phyloP scores from a whole-genome alignment of 2,113 vertebrate species.

The Todiramphus saurophagus region DNA sequence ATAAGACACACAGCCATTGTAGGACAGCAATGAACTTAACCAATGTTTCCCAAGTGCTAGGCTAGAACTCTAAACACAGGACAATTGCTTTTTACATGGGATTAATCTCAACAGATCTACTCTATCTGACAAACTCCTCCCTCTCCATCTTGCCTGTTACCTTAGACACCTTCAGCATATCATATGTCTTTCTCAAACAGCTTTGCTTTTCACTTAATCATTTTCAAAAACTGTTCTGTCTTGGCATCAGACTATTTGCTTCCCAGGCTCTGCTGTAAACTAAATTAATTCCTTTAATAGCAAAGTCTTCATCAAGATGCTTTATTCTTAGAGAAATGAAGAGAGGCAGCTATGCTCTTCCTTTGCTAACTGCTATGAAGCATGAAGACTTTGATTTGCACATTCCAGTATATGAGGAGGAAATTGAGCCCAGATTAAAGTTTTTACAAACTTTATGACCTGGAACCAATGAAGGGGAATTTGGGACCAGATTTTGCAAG shows the following conservation, averaged over 20 bases:
- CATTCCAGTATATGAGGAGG: background rate
- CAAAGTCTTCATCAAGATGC: background rate
- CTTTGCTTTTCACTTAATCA: background rate
- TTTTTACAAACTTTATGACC: background rate
- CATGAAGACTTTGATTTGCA: background rate
- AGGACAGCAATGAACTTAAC: background rate
- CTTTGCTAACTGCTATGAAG: background rate
- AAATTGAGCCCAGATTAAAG: background rate
- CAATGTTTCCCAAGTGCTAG: background rate
- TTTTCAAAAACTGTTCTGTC: background rate
- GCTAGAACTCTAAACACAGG: background rate
- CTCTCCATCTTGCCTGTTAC: background rate
- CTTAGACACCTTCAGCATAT: background rate
- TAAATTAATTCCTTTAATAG: background rate
- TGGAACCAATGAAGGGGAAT: background rate
- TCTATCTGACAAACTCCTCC: background rate
- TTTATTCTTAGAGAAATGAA: background rate
- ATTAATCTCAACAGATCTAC: background rate
- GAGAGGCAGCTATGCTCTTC: background rate
- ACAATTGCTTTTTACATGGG: background rate
- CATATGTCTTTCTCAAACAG: background rate
- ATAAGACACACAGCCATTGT: background rate
- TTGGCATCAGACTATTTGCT: background rate
- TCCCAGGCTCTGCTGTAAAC: constrained; percentile 8
- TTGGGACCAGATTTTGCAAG: background rate